Evolutionary conservation across 2,113 vertebrate species (phyloP), one percentile per base, ranked within the genome.

Genomic region (Protomyctophum bolini): DNA sequence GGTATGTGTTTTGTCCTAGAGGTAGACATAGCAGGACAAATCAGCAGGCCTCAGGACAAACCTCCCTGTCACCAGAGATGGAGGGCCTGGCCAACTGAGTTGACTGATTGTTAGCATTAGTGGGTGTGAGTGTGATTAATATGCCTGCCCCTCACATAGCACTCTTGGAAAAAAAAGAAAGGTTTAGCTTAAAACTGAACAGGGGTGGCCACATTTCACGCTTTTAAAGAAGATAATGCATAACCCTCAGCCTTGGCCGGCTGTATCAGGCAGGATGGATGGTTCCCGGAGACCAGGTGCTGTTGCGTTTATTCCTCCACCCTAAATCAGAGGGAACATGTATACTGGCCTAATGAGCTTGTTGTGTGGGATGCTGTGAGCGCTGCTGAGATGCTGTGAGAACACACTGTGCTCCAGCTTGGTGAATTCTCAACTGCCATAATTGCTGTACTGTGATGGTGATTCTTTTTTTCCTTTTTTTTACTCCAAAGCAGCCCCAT

Each of bases 91-190:
- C 86, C 80, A 88, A 91, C 91, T 74, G 83, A 81, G 80, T 93
- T 96, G 96, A 97, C 90, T 63, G 95, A 97, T 96, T 93, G 95
- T 95, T 95, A 95, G 91, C 68, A 94, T 97, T 95, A 94, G 92
- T 90, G 91, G 85, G 92, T 86, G 89, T 97, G 96, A 97, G 91
- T 94, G 92, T 96, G 95, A 98, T 97, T 96, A 96, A 97, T 96
- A 94, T 75, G 89, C 89, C 88, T 91, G 87, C 86, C 92, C 83
- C 91, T 92, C 90, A 91, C 88, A 91, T 93, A 92, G 93, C 92
- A 93, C 91, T 84, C 89, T 89, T 88, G 86, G 84, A 94, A 86
- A 70, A 51, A 15, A 70, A 49, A 49, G 50, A 29, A 86, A 86
- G 85, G 89, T 89, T 89, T 88, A 83, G 83, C 89, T 84, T 91